Base-by-base conservation (phyloP, 2,888 invertebrate species). In the Napeogenes inachia region DNA sequence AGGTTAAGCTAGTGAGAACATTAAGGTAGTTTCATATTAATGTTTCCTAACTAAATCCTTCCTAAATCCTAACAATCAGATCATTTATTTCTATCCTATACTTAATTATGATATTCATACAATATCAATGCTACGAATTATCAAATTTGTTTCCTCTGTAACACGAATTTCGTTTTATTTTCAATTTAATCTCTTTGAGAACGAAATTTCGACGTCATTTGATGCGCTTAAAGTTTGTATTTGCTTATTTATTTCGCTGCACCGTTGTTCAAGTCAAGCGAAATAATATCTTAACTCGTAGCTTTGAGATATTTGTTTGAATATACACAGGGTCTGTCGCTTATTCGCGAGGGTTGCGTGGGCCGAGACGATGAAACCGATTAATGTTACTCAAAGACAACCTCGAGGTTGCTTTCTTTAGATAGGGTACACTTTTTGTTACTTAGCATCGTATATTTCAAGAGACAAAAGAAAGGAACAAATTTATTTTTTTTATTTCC, bases 331-430 rank as follows among this genome's bases (percentile, higher is more conserved):
- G 1, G 45, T 21, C 13, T 12, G 38, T 33, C 8, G 59, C 66
- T 50, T 64, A 59, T n/a, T 46, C 35, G 59, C 60, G 60, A 47
- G 54, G 56, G 42, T 32, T 21, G 21, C 54, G 54, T 50, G 45
- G 54, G 54, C 13, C 8, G 35, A 61, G 60, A 63, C 66, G 63
- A 72, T 72, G 75, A 74, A 79, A 80, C 78, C 89, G 84, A 90
- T 90, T 90, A 89, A 90, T 90, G 89, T 89, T 87, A 88, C 89
- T 90, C 89, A 89, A 83, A 82, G 79, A 75, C 81, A 84, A 82
- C 82, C 76, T 80, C 74, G 81, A 81, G 81, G 79, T 84, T 79
- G 77, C 79, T 78, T 70, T 66, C 72, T 71, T 70, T 65, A 78
- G 84, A 84, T 85, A 82, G 82, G 74, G 76, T 85, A 89, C 89